phyloP scores from a whole-genome alignment of 2,113 vertebrate species.

The Plecturocebus donacophilus region DNA sequence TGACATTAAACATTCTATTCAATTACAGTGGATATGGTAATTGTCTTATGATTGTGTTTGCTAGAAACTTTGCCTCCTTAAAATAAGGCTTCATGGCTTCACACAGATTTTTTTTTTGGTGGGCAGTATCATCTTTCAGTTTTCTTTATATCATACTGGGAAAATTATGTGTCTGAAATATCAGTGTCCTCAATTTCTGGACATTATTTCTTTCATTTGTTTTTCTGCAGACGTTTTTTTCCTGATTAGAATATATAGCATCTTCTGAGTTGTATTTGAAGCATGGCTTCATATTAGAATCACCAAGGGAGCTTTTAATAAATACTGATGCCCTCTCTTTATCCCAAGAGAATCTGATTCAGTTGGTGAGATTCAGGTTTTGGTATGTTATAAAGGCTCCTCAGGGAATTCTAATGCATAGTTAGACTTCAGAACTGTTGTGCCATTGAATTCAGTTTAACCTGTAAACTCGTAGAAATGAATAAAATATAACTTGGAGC shows the following conservation, averaged over 20 bases:
- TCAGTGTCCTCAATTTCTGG: not conserved
- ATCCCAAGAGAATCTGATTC: not conserved
- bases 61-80: not conserved
- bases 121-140: not conserved
- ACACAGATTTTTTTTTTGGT: not conserved
- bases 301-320: not conserved
- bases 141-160: constrained; percentile 3
- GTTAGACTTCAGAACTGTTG: not conserved
- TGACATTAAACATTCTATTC: not conserved
- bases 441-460: not conserved
- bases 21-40: not conserved
- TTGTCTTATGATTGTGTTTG: not conserved
- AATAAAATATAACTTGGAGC: not conserved
- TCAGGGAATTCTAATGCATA: not conserved
- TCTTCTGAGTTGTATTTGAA: not conserved
- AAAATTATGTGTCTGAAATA: not conserved
- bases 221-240: not conserved
- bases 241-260: not conserved
- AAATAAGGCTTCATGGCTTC: not conserved
- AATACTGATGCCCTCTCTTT: not conserved
- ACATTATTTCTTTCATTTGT: not conserved
- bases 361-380: not conserved
- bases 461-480: not conserved
- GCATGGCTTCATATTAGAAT: not conserved
- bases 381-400: not conserved